Evolutionary conservation across 2,888 invertebrate genomes (phyloP), one percentile per base, ranked within the genome.

Genomic region (Yponomeuta evonymella): DNA sequence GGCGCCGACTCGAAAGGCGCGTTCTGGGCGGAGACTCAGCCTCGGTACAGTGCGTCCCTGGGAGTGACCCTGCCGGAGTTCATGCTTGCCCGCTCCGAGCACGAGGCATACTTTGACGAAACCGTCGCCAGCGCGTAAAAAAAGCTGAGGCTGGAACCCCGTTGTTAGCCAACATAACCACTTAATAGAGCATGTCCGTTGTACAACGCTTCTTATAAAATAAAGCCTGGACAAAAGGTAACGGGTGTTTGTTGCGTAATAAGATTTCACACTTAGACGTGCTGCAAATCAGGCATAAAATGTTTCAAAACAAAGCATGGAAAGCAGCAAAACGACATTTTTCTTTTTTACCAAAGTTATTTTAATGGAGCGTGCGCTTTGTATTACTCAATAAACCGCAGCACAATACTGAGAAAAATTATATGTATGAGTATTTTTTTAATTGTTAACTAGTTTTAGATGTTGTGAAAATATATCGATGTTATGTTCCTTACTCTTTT

Each of bases 101-200:
- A 94, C 76, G 96, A 96, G 86, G 89, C 89, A 78, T 93, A 94
- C 72, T 95, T 95, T 80, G 95, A 95, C 80, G 94, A 93, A 84
- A 83, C 83, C 65, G 88, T 92, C 73, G 88, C 89, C 72, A 86
- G 86, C 79, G 91, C 86, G 83, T 92, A 90, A 70, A 66, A 29
- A 84, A 79, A 79, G 76, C 76, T 77, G 77, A 78, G 79, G 76
- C 78, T 80, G 76, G 48, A 51, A 51, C 29, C 15, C 29, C 33
- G 48, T 48, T 30, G 79, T 87, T 87, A 82, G 83, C 84, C 85
- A 88, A 89, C 78, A 78, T 76, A 81, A 79, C 79, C 78, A 80
- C 65, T 86, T 83, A 89, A 78, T 90, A 88, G 90, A 90, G 90
- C 90, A 87, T 90, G 83, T 84, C 89, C 83, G 79, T 86, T 86